Base-by-base conservation (phyloP, 2,888 invertebrate genomes). In the Sabatieria punctata region DNA sequence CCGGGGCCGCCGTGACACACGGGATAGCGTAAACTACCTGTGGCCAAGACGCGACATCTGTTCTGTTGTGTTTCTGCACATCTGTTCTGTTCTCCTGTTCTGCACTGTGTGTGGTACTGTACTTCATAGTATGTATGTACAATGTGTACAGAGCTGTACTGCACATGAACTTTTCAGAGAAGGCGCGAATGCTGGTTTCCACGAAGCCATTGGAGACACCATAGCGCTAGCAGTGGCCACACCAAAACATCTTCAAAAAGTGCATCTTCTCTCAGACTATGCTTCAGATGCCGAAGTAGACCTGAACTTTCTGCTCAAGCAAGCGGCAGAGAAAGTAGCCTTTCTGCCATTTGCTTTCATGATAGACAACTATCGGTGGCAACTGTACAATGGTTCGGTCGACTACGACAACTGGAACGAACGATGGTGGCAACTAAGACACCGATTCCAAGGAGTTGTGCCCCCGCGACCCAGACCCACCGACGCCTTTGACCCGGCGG, bases 361-460 rank as follows among this genome's bases (percentile, higher is more conserved):
- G 1, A 74, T 86, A 74, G 86, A 88, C 58, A 75, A 76, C 54
- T 85, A 83, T 83, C 72, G 86, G 25, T 85, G 82, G 75, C 82
- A 82, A 54, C 76, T 85, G 1, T 86, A 85, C 61, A 78, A 77
- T 40, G 81, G 80, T 0, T 80, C 80, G 0, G 79, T 79, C 57
- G 56, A 68, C 15, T n/a, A 68, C 1, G 78, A 80, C 40, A 77
- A 82, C 55, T 82, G 82, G 64, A 86, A 85, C 62, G 82, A 84
- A 52, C 81, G 84, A 55, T 86, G 82, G 79, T 85, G 85, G 79
- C 74, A 82, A 60, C 68, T 85, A 56, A 69, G 74, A 37, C 53
- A 61, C 22, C 61, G 41, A 60, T 70, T 24, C 18, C 43, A 47
- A 24, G 47, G 47, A 8, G 15, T 47, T 3, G 15, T 4, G 4